Evolutionary conservation across 2,888 invertebrate genomes (phyloP), one percentile per base, ranked within the genome.

Genomic region (Tetragonisca angustula): DNA sequence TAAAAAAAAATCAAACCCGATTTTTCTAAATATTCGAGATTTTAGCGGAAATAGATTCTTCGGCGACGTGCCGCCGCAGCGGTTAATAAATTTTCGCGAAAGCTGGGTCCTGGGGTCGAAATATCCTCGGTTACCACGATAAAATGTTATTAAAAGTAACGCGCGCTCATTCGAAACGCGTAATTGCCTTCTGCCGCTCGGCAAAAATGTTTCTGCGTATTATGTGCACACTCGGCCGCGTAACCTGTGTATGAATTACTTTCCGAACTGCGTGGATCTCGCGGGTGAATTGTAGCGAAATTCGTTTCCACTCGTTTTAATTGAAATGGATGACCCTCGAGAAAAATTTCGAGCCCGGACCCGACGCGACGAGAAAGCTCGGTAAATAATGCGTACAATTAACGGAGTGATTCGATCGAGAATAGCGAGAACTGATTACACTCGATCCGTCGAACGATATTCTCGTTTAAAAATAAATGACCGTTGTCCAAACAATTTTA

Each of bases 261-360:
- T 76, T 15, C n/a, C 64, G 32, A 27, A 27, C 67, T 56, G 49
- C 15, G 56, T 64, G 43, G 36, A 62, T 56, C 54, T 65, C 75
- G 36, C 77, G 74, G 43, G 54, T 62, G 75, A 56, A 49, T 65
- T 32, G 43, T 56, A 59, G 76, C 27, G 36, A 78, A 77, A 75
- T 24, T 54, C 77, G 78, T 67, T 54, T 27, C 59, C 78, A 50
- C 67, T 79, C 49, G 77, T 50, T 79, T 65, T 76, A 67, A 79
- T 79, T 76, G 78, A 76, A 67, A 76, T 59, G 67, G 61, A 79
- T 67, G 78, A 76, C 68, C 62, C 32, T 54, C 69, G 79, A 49
- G 69, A 43, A 78, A 54, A 79, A 78, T 79, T 62, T 52, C 43
- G 43, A 27, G 52, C 32, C 13, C 32, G 32, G 21, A 9, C 43